These are phyloP conservation scores for Rugalucina vietnamica DNA, from an alignment of 2,888 invertebrate species.

Conservation along the genomic window DNA sequence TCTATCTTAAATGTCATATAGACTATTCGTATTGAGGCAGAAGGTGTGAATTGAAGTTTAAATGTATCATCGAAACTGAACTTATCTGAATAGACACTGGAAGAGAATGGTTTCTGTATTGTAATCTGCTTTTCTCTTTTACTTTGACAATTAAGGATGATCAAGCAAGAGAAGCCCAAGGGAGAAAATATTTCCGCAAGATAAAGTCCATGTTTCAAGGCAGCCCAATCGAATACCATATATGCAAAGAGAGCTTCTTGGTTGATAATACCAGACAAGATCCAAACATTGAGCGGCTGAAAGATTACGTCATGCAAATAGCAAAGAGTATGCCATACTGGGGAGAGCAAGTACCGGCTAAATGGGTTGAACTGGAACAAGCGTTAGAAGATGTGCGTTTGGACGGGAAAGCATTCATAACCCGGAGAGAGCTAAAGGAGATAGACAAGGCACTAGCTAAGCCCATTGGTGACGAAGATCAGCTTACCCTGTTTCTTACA, in stretches of 20 bases:
- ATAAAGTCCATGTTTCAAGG: slow-evolving; percentile 36
- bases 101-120: too few relatives aligned
- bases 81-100: too few relatives aligned
- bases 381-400: slow-evolving; percentile 37
- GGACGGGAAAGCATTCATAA: slow-evolving; percentile 35
- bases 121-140: too few relatives aligned
- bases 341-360: slow-evolving; percentile 52
- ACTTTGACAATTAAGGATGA: too few relatives aligned
- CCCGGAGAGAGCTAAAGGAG: slow-evolving; percentile 19
- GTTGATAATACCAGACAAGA: slow-evolving; percentile 41
- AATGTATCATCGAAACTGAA: too few relatives aligned
- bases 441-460: slow-evolving; percentile 35
- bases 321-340: slow-evolving; percentile 39
- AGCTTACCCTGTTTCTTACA: slow-evolving; percentile 42
- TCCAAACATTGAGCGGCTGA: slow-evolving; percentile 26
- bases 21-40: too few relatives aligned
- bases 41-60: too few relatives aligned
- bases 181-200: slow-evolving; percentile 25
- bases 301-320: slow-evolving; percentile 22
- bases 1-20: too few relatives aligned
- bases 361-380: slow-evolving; percentile 52
- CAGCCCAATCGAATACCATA: slow-evolving; percentile 33
- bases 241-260: slow-evolving; percentile 28
- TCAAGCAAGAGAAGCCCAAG: not conserved
- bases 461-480: slow-evolving; percentile 42